A percentile compares a stretch with the other conserved stretches of the same genome.
Evolutionary conservation across 2,888 invertebrate species (phyloP).

Genomic region (Oasisia sp.): DNA sequence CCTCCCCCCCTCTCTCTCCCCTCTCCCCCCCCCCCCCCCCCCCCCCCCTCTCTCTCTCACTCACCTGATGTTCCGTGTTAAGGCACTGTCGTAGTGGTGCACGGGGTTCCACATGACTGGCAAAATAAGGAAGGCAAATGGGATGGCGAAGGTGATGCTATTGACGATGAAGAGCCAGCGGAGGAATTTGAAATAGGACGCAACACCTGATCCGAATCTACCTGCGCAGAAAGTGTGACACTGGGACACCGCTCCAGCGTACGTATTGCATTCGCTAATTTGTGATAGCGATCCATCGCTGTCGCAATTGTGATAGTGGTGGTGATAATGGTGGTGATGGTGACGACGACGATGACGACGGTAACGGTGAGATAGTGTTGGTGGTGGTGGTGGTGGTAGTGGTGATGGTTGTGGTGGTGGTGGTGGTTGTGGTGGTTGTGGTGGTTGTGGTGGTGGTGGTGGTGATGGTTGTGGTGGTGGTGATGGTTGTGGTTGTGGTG

Average conservation of each 20-base stretch:
- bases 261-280: background rate
- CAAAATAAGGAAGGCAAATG: background rate
- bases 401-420: background rate
- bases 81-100: background rate
- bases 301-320: constrained; percentile 18
- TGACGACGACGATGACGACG: constrained; percentile 22
- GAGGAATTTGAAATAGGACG: background rate
- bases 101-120: background rate
- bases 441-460: background rate
- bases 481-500: background rate
- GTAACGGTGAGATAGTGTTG: background rate
- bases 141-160: background rate
- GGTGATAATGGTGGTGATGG: constrained; percentile 25
- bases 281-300: background rate
- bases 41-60: background rate
- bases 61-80: background rate
- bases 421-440: background rate
- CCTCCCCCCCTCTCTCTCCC: no score
- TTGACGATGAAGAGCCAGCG: background rate
- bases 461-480: background rate
- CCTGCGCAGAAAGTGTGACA: background rate
- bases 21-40: no score
- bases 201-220: background rate
- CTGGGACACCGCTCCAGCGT: background rate
- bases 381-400: constrained; percentile 24